Evolutionary conservation across 2,797 vertebrate species (phyloP), one percentile per base, ranked within the genome.

Genomic region (Characodon lateralis): DNA sequence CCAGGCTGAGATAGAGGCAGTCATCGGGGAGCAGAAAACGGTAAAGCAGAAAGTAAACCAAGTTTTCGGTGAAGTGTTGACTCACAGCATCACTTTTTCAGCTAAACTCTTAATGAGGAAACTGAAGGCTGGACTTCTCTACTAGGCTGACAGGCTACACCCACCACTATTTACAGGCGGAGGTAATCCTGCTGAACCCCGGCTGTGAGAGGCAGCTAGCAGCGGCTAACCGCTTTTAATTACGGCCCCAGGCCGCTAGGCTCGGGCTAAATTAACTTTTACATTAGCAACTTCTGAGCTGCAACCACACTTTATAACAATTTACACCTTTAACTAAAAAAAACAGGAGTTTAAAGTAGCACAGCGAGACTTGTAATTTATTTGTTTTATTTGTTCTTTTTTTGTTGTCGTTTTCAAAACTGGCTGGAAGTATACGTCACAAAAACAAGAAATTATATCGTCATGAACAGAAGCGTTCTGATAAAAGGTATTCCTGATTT

Each of bases 1-100:
- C 96, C 97, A 97, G 89, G 93, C 94, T 87, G 95, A 95, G 82
- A 97, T 84, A 84, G 88, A 94, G 74, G 93, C 93, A 91, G 92
- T 93, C 93, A 95, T 95, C 79, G 84, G 73, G 59, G 56, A 72
- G 6, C 51, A 65, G 16, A 39, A 66, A 53, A 24, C 1, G 18
- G 1, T 26, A 9, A 28, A 53, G 72, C 53, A 13, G 28, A 35
- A 6, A 76, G 59, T 35, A 68, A 71, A 22, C n/a, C 39, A 73
- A 70, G 56, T 71, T 24, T 6, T 55, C 70, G 58, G 71, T 5
- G 73, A 81, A 59, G 81, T 74, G 31, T 56, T 82, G 28, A 81
- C 74, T 73, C 82, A 43, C 18, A 69, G 79, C 75, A 86, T 87
- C 78, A 84, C 88, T 86, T 78, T 83, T 87, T 80, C 72, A 78